phyloP scores from a whole-genome alignment of 2,113 vertebrate genomes.

The Ictidomys tridecemlineatus region DNA sequence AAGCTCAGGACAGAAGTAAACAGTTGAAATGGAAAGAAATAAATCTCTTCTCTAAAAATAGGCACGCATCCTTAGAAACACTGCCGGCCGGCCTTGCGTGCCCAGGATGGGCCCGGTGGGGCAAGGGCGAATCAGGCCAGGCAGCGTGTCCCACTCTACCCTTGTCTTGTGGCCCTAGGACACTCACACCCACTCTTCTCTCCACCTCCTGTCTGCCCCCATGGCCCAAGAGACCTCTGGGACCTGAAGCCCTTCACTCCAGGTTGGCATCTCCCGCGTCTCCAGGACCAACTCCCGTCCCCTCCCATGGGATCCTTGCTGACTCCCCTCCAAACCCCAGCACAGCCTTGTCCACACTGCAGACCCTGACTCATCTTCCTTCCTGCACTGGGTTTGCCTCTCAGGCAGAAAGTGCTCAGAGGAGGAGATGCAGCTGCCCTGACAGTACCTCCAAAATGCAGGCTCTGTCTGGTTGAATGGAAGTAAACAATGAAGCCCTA shows the following conservation, averaged over 20 bases:
- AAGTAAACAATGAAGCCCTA: not conserved
- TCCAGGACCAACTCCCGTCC: not conserved
- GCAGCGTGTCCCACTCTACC: not conserved
- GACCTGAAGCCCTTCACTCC: not conserved
- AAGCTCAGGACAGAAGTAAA: slow-evolving; percentile 79
- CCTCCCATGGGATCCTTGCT: not conserved
- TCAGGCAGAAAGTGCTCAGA: no score
- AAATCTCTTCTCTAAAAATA: slow-evolving; percentile 86
- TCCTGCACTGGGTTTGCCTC: not conserved
- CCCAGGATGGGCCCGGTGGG: slow-evolving; percentile 34
- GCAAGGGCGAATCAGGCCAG: slow-evolving; percentile 1
- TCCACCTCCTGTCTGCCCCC: not conserved
- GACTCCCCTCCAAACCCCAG: not conserved
- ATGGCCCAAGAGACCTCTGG: not conserved
- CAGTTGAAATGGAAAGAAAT: slow-evolving; percentile 84
- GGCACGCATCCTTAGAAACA: slow-evolving; percentile 82
- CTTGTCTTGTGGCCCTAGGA: not conserved
- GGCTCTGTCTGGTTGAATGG: not conserved
- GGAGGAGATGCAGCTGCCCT: not conserved
- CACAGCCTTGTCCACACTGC: not conserved
- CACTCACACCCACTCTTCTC: not conserved
- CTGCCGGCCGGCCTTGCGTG: not conserved
- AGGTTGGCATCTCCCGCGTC: not conserved
- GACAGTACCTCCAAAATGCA: not conserved
- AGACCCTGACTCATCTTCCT: not conserved